phyloP scores from a whole-genome alignment of 2,888 invertebrate genomes.

The Glyphotaelius pellucidus region DNA sequence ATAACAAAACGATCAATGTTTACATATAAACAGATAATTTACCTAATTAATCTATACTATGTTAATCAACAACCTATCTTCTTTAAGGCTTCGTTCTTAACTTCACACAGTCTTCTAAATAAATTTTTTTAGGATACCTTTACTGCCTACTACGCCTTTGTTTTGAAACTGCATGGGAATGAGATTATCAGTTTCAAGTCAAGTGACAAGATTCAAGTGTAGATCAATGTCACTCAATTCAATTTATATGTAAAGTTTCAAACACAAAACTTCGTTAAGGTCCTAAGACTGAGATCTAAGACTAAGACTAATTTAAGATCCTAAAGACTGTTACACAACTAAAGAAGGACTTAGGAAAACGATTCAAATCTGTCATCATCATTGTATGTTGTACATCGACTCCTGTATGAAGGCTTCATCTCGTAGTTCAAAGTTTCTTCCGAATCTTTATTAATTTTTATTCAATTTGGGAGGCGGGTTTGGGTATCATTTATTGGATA shows the following conservation, averaged over 20 bases:
- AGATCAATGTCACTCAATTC: constrained; percentile 17
- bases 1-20: neutral
- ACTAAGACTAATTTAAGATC: too few species aligned
- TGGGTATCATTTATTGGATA: too few species aligned
- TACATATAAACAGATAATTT: neutral
- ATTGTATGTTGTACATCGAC: neutral
- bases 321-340: neutral
- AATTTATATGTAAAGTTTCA: constrained; percentile 33
- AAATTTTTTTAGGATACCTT: neutral
- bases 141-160: neutral
- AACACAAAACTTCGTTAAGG: constrained; percentile 25
- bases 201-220: neutral
- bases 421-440: too few species aligned
- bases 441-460: too few species aligned
- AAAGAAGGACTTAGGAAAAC: neutral
- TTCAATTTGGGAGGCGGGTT: too few species aligned
- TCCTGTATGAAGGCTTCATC: too few species aligned
- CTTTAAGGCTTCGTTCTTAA: neutral
- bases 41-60: neutral
- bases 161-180: neutral
- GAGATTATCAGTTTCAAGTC: neutral
- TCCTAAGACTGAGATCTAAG: too few species aligned
- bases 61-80: neutral
- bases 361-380: neutral
- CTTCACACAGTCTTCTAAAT: neutral